A percentile compares a stretch with the other conserved stretches of the same genome.
phyloP scores from a whole-genome alignment of 2,888 invertebrate species.

The Thecocarcelia acutangulata region DNA sequence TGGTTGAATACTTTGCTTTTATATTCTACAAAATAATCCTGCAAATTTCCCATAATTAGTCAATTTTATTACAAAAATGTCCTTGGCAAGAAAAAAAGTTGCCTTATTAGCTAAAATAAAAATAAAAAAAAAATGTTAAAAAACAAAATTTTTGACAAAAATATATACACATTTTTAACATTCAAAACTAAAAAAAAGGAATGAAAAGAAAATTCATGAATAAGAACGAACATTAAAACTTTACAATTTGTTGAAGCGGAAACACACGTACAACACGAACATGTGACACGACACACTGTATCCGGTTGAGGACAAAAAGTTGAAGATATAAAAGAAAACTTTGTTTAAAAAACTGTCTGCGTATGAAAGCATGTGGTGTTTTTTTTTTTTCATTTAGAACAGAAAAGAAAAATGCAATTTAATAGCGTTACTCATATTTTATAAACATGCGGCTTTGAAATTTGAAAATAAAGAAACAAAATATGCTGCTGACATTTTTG shows the following conservation, averaged over 20 bases:
- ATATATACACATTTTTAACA: no score
- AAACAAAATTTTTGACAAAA: no score
- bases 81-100: neutral
- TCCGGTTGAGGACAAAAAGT: constrained; percentile 28
- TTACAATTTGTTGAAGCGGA: constrained; percentile 29
- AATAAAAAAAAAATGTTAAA: neutral
- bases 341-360: neutral
- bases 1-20: no score
- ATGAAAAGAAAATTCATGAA: neutral
- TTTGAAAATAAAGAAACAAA: no score
- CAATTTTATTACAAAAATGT: neutral
- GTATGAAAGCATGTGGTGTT: neutral
- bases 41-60: no score
- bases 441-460: no score
- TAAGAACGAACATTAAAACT: constrained; percentile 18
- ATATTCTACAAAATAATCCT: no score
- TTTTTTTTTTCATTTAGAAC: neutral
- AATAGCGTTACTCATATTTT: no score
- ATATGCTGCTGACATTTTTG: no score
- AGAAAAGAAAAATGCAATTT: no score
- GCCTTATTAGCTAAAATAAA: no score
- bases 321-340: no score
- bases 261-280: constrained; percentile 45
- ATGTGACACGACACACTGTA: constrained; percentile 50
- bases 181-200: neutral